These are phyloP conservation scores for Tuberolachnus salignus DNA, from an alignment of 2,888 invertebrate species.

Conservation along the genomic window DNA sequence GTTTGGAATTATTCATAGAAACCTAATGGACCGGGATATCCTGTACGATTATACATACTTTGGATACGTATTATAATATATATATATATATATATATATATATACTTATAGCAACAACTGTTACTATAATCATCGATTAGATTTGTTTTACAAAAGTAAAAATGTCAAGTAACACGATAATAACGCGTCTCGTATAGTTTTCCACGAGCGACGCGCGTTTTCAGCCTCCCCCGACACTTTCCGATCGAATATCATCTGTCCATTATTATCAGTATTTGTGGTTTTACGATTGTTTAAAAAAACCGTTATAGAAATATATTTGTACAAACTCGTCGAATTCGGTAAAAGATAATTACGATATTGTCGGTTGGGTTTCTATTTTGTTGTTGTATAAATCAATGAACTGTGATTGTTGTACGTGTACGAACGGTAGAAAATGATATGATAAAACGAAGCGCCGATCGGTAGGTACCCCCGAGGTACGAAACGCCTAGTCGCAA, in stretches of 20 bases:
- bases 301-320: background rate
- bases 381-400: constrained; percentile 11
- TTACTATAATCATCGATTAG: constrained; percentile 6
- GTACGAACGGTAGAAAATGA: too few relatives aligned
- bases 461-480: too few relatives aligned
- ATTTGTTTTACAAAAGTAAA: constrained; percentile 6
- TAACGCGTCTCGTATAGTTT: too few relatives aligned
- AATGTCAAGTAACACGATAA: constrained; percentile 10
- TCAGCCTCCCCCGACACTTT: background rate
- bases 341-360: too few relatives aligned
- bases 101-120: too few relatives aligned
- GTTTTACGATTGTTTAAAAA: background rate
- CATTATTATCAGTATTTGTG: background rate
- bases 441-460: too few relatives aligned
- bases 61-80: too few relatives aligned
- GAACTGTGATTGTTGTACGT: too few relatives aligned
- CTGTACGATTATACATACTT: background rate
- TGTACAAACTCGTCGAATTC: background rate
- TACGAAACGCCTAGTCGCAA: too few relatives aligned
- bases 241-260: background rate
- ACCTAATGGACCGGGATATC: constrained; percentile 15
- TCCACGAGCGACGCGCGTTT: constrained; percentile 1
- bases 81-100: too few relatives aligned
- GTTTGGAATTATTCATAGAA: constrained; percentile 3
- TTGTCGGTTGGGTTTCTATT: background rate